phyloP scores from a whole-genome alignment of 2,888 invertebrate species.

The Diaphora mendica region DNA sequence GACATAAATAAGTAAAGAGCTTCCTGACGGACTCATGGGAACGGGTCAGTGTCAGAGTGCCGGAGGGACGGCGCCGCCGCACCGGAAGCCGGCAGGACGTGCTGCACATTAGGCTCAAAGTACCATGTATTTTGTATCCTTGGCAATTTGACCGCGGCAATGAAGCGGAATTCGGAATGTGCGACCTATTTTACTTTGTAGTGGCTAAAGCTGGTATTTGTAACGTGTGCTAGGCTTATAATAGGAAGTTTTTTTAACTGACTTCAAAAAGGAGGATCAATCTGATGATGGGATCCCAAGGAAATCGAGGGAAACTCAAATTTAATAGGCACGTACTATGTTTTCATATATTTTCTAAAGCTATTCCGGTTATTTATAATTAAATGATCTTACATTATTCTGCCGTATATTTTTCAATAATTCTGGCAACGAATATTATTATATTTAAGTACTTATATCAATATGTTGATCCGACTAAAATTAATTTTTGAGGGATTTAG shows the following conservation, averaged over 20 bases:
- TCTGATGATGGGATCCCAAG: too few relatives aligned
- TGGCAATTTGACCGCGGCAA: constrained; percentile 33
- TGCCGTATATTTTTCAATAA: neutral
- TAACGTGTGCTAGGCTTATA: neutral
- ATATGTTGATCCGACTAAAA: constrained; percentile 14
- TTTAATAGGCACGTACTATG: too few relatives aligned
- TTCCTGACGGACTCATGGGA: constrained; percentile 63
- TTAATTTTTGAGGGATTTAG: constrained; percentile 27
- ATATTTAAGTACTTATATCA: constrained; percentile 19
- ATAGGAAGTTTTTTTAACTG: neutral
- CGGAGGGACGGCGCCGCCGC: constrained; percentile 63
- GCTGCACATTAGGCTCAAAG: constrained; percentile 52
- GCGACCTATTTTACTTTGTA: neutral
- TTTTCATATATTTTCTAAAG: too few relatives aligned
- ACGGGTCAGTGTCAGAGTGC: constrained; percentile 64
- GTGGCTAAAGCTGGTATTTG: neutral
- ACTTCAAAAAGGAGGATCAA: too few relatives aligned
- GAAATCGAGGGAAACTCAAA: too few relatives aligned
- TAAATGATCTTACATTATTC: neutral
- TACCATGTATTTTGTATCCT: constrained; percentile 45
- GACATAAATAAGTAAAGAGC: constrained; percentile 37
- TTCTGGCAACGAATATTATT: constrained; percentile 47
- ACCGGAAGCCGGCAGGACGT: constrained; percentile 69
- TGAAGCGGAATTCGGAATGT: neutral
- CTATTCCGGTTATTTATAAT: neutral